Evolutionary conservation across 2,888 invertebrate genomes (phyloP), one percentile per base, ranked within the genome.

Genomic region (Epistrophella euchroma): DNA sequence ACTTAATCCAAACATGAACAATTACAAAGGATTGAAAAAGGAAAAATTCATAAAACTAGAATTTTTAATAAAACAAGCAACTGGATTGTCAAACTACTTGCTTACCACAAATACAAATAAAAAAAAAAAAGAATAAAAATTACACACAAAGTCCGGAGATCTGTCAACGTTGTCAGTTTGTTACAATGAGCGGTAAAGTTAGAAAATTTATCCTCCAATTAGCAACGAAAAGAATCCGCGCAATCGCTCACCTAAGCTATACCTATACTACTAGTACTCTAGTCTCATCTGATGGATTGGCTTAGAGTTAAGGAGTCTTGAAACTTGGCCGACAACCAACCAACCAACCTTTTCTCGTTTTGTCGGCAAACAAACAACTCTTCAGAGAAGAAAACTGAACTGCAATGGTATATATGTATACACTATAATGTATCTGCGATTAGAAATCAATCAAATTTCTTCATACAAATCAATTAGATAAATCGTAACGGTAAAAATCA

Each of bases 361-460:
- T 71, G 84, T 79, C 79, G 79, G 79, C 84, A 79, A 71, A 72
- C 56, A 19, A 75, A 43, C 79, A 71, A 79, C 56, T 78, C 58
- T 62, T 55, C 78, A 74, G 56, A 84, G 78, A 68, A n/a, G 60
- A 60, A 58, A 56, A 56, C 35, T 35, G 5, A 56, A 56, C 56
- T 66, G 47, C n/a, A n/a, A 28, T 17, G 28, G 43, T 64, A 28
- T 28, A 28, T 28, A 28, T 28, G 28, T 28, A 28, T 32, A 32
- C 64, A 76, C 50, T 68, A 76, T 76, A 73, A 76, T 79, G 79
- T 75, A 79, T 79, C 84, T 66, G 19, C 74, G 83, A 82, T 87
- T 87, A 83, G 87, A 83, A 83, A 87, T 87, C 87, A 82, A 87
- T 87, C 87, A 87, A 87, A 87, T 87, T 87, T 87, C 87, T 83